Percentiles rank a stretch among this genome's conserved stretches.
These are phyloP conservation scores for Pteruthius melanotis DNA, from an alignment of 2,113 vertebrate species.

Conservation along the genomic window DNA sequence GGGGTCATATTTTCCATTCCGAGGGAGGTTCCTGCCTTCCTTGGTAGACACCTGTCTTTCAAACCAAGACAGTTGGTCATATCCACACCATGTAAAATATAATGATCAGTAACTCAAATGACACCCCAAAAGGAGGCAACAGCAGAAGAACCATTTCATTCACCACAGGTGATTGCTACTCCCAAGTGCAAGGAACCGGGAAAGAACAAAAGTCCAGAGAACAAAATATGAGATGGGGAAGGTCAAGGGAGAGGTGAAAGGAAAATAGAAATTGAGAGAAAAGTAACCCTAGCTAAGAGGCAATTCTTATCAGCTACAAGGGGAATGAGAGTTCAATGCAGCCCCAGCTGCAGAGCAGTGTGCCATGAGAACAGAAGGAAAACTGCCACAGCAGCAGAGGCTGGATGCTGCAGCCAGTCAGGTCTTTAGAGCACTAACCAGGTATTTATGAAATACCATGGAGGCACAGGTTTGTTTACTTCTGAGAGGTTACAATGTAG, in stretches of 20 bases:
- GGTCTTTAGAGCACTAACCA: neutral
- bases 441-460: neutral
- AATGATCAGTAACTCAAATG: neutral
- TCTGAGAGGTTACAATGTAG: neutral
- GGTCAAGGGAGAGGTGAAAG: neutral
- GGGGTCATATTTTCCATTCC: neutral
- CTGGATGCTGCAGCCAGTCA: neutral
- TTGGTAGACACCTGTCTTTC: neutral
- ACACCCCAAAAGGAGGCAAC: neutral
- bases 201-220: neutral
- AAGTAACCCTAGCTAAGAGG: neutral
- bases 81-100: neutral
- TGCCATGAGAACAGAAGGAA: neutral
- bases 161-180: neutral
- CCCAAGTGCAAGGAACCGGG: neutral
- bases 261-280: neutral
- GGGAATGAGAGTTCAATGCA: neutral
- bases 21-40: neutral
- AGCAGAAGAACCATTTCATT: neutral
- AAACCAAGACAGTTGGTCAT: neutral
- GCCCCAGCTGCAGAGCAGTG: neutral
- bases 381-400: neutral
- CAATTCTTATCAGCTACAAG: neutral
- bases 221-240: neutral
- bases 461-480: neutral